These are phyloP conservation scores for Seira musarum DNA, from an alignment of 2,888 invertebrate genomes.

Conservation along the genomic window DNA sequence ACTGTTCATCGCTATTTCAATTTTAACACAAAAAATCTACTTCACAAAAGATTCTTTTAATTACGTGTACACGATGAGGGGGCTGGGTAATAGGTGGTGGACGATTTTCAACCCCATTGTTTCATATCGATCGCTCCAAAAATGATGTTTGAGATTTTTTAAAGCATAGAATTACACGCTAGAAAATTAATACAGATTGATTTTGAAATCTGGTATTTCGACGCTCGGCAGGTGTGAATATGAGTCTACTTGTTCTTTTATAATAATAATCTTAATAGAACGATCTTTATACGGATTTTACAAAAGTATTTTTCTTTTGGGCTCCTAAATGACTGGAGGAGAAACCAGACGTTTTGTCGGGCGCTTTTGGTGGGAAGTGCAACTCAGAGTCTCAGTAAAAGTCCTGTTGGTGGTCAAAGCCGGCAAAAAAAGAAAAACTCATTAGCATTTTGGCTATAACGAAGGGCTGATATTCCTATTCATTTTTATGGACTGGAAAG, in stretches of 20 bases:
- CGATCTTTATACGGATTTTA: conserved; percentile 13
- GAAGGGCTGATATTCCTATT: neutral
- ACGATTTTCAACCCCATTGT: neutral
- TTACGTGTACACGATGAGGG: conserved; percentile 56
- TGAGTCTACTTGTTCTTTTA: conserved; percentile 10
- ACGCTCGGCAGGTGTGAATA: conserved; percentile 50
- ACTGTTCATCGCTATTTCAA: neutral
- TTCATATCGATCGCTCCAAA: neutral
- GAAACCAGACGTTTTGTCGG: conserved; percentile 45
- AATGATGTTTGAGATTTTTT: neutral
- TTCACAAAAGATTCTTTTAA: conserved; percentile 33
- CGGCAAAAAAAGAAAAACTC: neutral
- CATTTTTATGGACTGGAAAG: neutral
- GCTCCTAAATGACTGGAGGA: conserved; percentile 36
- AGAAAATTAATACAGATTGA: neutral
- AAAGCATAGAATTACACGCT: neutral
- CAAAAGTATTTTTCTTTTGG: conserved; percentile 27
- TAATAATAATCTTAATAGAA: conserved; percentile 18
- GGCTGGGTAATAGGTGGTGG: conserved; percentile 24
- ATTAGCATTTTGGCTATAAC: neutral
- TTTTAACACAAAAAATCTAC: neutral
- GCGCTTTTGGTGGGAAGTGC: neutral
- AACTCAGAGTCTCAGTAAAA: neutral
- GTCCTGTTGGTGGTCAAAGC: neutral
- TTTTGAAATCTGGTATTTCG: neutral